Evolutionary conservation across 2,888 invertebrate species (phyloP).

Genomic region (Mesoligia furuncula): DNA sequence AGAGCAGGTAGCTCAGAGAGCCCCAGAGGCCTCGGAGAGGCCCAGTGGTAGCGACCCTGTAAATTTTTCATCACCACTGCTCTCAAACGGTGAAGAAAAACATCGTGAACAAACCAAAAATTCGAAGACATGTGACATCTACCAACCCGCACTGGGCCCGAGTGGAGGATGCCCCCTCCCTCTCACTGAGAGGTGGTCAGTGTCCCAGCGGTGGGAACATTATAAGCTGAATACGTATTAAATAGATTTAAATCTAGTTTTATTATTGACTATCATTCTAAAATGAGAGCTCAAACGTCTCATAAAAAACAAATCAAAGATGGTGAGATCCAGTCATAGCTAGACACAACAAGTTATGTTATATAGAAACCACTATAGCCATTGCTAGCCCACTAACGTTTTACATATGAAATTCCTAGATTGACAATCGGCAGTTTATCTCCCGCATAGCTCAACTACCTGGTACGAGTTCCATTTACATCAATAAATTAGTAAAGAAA

Average conservation of each 20-base stretch:
- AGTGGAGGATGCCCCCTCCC: neutral
- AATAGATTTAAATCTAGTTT: neutral
- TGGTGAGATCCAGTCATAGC: constrained; percentile 8
- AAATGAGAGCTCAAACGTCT: neutral
- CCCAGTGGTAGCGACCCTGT: neutral
- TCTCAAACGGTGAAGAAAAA: neutral
- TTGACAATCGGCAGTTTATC: constrained; percentile 47
- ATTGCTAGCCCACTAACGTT: constrained; percentile 23
- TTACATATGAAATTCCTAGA: constrained; percentile 48
- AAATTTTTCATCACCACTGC: neutral
- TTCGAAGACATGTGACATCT: neutral
- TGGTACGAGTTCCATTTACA: constrained; percentile 59
- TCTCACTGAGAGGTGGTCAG: too few relatives aligned
- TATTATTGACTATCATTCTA: neutral
- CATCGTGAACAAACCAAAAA: neutral
- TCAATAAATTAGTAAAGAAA: constrained; percentile 70
- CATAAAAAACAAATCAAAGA: constrained; percentile 21
- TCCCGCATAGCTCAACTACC: constrained; percentile 35
- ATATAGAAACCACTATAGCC: neutral
- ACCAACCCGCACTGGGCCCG: neutral
- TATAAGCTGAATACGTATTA: neutral
- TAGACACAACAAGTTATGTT: constrained; percentile 21
- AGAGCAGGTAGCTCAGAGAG: neutral
- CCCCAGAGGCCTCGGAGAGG: neutral
- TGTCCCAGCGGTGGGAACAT: neutral